Evolutionary conservation across 2,888 invertebrate genomes (phyloP), one percentile per base, ranked within the genome.

Genomic region (Pollenia labialis): DNA sequence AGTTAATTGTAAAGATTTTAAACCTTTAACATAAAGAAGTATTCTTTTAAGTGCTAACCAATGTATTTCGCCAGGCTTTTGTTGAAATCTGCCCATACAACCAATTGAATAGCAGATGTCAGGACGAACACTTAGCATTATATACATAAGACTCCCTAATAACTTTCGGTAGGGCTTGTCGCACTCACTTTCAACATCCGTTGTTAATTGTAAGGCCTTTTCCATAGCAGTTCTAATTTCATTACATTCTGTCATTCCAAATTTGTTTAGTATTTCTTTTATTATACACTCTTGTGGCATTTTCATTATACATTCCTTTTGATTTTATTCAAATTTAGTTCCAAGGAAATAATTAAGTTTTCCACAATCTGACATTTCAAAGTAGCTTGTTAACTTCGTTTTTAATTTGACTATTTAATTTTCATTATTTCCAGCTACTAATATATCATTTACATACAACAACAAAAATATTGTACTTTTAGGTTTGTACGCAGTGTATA

Each of bases 161-260:
- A 60, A 44, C 23, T 60, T 16, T 16, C 40, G 23, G 14, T 74
- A 60, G 4, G 60, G 48, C 48, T 32, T 11, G 8, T 48, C 48
- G 16, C 1, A 11, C 32, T 18, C 12, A 4, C 54, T 42, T 10
- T 12, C 14, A n/a, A 9, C 46, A 12, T 14, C 52, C n/a, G 50
- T 50, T 66, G 40, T 48, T 50, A 75, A 16, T 2, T 86, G 68
- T 66, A 80, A 56, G 42, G 69, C 56, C 32, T 71, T 81, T 62
- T 84, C 81, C 50, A 87, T 64, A 18, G 83, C 66, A 8, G 75
- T 81, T 40, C 12, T 9, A 23, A 76, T 54, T 12, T 12, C 2
- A 66, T 87, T 85, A 66, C 85, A 81, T 18, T 85, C 64, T n/a
- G 44, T 44, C 87, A 87, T 87, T 18, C 75, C 84, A 84, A 84